phyloP scores from a whole-genome alignment of 2,888 invertebrate genomes.

The Ferrisia virgata region DNA sequence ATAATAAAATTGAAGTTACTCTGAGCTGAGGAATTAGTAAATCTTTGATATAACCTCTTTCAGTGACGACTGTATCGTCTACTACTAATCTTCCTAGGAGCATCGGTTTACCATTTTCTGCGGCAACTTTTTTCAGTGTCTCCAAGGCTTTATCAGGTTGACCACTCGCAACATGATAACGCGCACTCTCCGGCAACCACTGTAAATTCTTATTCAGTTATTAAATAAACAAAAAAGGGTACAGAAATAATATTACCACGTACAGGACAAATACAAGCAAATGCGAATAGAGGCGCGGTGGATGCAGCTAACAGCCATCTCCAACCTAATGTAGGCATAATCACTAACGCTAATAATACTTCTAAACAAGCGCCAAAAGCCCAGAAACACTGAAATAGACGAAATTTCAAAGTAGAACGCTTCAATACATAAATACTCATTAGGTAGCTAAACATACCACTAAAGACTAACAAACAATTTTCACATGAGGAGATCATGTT shows the following conservation, averaged over 20 bases:
- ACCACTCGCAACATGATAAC: conserved; percentile 83
- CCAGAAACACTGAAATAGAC: conserved; percentile 79
- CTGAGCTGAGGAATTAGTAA: conserved; percentile 75
- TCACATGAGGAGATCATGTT: neutral
- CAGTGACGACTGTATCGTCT: conserved; percentile 60
- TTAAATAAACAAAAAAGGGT: neutral
- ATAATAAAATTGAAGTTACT: conserved; percentile 79
- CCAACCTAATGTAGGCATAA: conserved; percentile 90
- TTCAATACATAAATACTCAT: conserved; percentile 31
- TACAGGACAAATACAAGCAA: conserved; percentile 76
- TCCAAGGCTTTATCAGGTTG: conserved; percentile 80
- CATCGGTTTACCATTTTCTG: conserved; percentile 86
- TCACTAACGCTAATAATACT: conserved; percentile 80
- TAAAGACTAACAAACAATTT: neutral
- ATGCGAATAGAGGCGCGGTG: conserved; percentile 79
- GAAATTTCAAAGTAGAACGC: neutral
- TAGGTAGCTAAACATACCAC: neutral
- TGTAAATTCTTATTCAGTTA: conserved; percentile 52
- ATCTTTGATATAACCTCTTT: conserved; percentile 67
- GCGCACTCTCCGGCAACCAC: conserved; percentile 93
- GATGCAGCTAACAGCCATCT: conserved; percentile 89
- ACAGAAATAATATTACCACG: conserved; percentile 52
- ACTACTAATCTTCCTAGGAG: conserved; percentile 78
- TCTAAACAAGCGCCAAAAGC: conserved; percentile 92
- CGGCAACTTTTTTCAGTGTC: conserved; percentile 77